Evolutionary conservation across 2,888 invertebrate genomes (phyloP), one percentile per base, ranked within the genome.

Genomic region (Ypsolopha sequella): DNA sequence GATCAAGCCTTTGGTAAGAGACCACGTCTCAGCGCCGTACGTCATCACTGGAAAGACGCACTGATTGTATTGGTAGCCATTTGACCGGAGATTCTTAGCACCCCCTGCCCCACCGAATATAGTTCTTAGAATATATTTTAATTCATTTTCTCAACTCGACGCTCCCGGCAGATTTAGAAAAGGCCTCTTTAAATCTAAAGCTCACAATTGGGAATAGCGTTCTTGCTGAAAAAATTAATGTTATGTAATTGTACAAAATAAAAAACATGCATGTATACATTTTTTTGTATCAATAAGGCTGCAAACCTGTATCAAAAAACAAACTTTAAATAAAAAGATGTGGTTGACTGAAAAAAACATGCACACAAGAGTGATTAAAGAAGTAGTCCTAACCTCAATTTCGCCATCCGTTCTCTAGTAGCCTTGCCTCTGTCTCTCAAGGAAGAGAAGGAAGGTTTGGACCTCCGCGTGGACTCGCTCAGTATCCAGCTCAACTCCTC

Each of bases 401-500:
- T 86, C 7, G 77, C 67, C 66, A 73, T 70, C 51, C 80, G 66
- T 53, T 85, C 81, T 44, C 76, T 68, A 1, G 79, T 75, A 6
- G 77, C 68, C 56, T 78, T 81, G 6, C 76, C 67, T 53, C 76
- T 64, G 53, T 84, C 85, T 2, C 88, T 74, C 53, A 89, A 77
- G 11, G 91, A 90, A 63, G 93, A 93, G 59, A 94, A 89, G 24
- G 24, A 24, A 56, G 90, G 89, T 54, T 84, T 84, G 41, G 93
- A 77, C 54, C 89, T 89, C 54, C 90, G 86, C 50, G 93, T 92
- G 43, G 93, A 82, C 68, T 92, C 90, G 7, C 93, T 88, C 2
- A 94, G 76, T 51, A 93, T 88, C 76, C 92, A 93, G 61, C 88
- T 90, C 6, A 94, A 74, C 45, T 89, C 90, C 46, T 84, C 88